Evolutionary conservation across 1,140 invertebrate species (phyloP).

Genomic region (Ylistrum balloti): DNA sequence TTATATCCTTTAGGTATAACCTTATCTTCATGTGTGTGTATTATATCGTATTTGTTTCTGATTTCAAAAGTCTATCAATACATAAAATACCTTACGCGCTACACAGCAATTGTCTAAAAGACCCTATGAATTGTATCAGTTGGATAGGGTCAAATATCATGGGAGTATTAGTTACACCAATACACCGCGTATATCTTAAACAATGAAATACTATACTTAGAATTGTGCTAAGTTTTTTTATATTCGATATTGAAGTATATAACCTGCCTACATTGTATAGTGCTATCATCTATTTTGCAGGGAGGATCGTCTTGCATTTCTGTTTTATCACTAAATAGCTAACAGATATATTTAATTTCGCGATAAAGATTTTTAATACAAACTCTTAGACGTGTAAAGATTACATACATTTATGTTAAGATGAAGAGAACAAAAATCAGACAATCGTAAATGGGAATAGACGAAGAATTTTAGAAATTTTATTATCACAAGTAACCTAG

Average conservation of each 20-base stretch:
- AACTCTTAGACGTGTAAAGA: no score
- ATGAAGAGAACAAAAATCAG: no score
- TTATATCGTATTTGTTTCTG: slow-evolving; percentile 1
- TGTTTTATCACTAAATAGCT: background rate
- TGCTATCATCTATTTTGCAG: background rate
- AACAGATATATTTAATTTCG: no score
- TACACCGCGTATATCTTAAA: background rate
- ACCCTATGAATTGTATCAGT: background rate
- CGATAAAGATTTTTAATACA: no score
- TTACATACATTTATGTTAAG: no score
- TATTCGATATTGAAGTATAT: no score
- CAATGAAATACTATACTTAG: slow-evolving; percentile 30
- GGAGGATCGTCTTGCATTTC: background rate
- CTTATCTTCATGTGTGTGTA: background rate
- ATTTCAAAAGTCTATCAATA: background rate
- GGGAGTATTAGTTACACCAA: background rate
- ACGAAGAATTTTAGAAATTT: no score
- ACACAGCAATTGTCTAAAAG: background rate
- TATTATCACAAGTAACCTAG: no score
- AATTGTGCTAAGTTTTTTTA: no score
- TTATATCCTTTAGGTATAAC: background rate
- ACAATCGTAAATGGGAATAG: no score
- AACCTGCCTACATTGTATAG: no score
- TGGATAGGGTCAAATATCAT: background rate
- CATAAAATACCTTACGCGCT: background rate